Base-by-base conservation (phyloP, 2,888 invertebrate genomes). In the Cinara cedri region DNA sequence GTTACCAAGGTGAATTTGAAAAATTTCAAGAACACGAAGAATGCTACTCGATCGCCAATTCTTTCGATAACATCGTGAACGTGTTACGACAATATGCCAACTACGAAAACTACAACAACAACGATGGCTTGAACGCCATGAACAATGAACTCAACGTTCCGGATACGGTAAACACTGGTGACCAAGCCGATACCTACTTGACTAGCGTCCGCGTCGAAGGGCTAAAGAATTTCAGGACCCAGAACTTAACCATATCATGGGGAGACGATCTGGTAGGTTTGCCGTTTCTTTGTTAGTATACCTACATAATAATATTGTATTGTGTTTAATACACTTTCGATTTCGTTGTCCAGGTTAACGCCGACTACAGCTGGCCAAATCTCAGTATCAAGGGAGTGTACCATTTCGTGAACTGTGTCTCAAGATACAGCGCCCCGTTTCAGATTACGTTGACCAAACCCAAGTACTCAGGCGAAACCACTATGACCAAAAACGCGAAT, bases 401-500 rank as follows among this genome's bases (percentile, higher is more conserved):
- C 19, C 74, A 74, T 16, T 13, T 51, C 63, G 42, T 42, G 10
- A 74, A 54, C 63, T 13, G 51, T 10, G 51, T 9, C 0, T 63
- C 49, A 21, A 51, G 11, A 51, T 9, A 49, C 16, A 54, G 16
- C 42, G 74, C 63, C 8, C 8, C 1, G 13, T 74, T 74, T 42
- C 21, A 63, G 8, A 63, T 74, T 42, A 42, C 42, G 3, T 9
- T 74, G 42, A 11, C 42, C 24, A 51, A 74, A 1, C 63, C 74
- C 11, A 16, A n/a, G 6, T 74, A 74, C 42, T 16, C 42, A 6
- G 63, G 63, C 13, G 42, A 74, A 51, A 65, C 74, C 0, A 16
- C 63, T 13, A 51, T 74, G 51, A 63, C 74, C 11, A 51, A 42
- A 10, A 74, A 63, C 74, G 51, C 62, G 1, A 63, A 74, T 63